Percentiles rank a stretch among this genome's conserved stretches.
Evolutionary conservation across 1,140 invertebrate genomes (phyloP).

Genomic region (Ceratina calcarata): DNA sequence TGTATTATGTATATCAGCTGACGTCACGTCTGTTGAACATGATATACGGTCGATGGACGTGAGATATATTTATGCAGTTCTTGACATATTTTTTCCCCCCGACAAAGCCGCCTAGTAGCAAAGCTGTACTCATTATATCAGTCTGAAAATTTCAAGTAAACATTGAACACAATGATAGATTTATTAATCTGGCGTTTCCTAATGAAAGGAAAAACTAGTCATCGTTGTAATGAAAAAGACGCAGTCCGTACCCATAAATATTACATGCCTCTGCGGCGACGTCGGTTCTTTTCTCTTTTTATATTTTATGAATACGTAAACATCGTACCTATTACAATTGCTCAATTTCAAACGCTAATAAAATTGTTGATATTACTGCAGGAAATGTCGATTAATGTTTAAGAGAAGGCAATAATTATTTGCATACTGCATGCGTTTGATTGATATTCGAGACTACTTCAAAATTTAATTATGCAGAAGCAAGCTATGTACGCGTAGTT

Average conservation of each 20-base stretch:
- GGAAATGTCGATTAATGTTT: no score
- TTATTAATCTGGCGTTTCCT: neutral
- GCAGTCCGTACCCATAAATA: neutral
- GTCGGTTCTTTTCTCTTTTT: no score
- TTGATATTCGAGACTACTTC: no score
- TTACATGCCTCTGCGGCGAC: neutral
- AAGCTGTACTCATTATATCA: neutral
- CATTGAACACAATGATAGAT: neutral
- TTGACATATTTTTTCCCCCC: constrained; percentile 39
- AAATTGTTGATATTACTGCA: no score
- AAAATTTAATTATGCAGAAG: no score
- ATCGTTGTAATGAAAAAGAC: neutral
- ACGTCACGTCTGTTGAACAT: neutral
- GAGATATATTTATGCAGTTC: constrained; percentile 21
- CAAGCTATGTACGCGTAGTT: no score
- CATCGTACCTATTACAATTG: no score
- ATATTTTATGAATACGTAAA: no score
- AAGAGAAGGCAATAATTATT: no score
- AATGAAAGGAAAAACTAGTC: neutral
- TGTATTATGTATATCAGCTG: neutral
- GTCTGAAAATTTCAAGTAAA: constrained; percentile 5
- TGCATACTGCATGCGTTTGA: no score
- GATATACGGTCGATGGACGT: neutral
- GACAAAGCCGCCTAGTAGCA: neutral
- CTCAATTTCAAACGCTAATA: no score